Evolutionary conservation across 2,797 vertebrate species (phyloP).

Genomic region (Gephyroberyx darwinii): DNA sequence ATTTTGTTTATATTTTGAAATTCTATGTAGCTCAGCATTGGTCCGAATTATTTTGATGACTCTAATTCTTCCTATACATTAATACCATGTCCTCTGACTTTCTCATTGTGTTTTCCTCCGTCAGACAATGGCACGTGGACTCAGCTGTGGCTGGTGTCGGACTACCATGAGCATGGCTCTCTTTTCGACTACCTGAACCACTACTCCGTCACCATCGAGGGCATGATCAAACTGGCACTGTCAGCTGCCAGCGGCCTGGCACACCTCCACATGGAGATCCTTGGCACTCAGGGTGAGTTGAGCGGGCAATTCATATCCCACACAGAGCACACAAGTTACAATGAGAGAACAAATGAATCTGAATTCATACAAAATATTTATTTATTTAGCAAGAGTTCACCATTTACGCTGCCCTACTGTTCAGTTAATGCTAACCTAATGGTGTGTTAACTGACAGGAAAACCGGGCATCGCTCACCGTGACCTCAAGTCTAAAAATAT

Average conservation of each 20-base stretch:
- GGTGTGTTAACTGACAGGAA: constrained; percentile 81
- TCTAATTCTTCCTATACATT: background rate
- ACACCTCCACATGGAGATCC: constrained; percentile 99
- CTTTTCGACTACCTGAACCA: constrained; percentile 97
- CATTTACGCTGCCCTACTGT: constrained; percentile 2
- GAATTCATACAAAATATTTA: background rate
- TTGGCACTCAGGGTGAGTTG: constrained; percentile 94
- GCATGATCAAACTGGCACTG: constrained; percentile 96
- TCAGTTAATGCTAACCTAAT: constrained; percentile 13
- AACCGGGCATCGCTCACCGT: constrained; percentile 96
- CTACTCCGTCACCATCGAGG: constrained; percentile 96
- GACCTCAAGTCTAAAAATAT: constrained; percentile 99
- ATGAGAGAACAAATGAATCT: background rate
- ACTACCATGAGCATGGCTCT: constrained; percentile 97
- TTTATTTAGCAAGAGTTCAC: background rate
- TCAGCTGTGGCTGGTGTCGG: constrained; percentile 97
- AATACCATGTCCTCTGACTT: background rate
- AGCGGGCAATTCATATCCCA: background rate
- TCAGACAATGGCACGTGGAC: constrained; percentile 99
- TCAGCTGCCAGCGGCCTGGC: constrained; percentile 96
- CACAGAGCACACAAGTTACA: background rate
- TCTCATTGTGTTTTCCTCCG: constrained; percentile 3
- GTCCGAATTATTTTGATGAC: background rate
- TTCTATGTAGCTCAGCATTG: background rate
- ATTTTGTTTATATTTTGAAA: background rate